Evolutionary conservation across 1,140 invertebrate genomes (phyloP).

Genomic region (Apis laboriosa): DNA sequence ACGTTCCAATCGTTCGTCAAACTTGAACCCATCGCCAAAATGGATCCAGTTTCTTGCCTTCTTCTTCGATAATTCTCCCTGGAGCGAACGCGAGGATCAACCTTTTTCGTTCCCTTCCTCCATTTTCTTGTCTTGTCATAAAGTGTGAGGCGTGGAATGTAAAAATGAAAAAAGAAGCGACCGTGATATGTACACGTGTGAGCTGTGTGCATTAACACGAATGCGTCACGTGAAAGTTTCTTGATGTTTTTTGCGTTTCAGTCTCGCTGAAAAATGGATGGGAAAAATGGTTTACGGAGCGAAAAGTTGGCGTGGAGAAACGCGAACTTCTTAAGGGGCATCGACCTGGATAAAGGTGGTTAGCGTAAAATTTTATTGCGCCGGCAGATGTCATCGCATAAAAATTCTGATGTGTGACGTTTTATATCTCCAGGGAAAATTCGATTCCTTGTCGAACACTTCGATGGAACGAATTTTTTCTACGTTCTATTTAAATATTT

Average conservation of each 20-base stretch:
- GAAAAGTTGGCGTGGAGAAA: background rate
- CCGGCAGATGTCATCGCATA: slow-evolving; percentile 2
- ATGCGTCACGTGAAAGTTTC: background rate
- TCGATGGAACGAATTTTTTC: background rate
- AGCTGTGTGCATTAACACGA: background rate
- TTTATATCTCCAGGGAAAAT: background rate
- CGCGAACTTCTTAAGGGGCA: background rate
- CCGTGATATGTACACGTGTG: background rate
- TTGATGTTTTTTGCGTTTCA: background rate
- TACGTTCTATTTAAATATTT: too few species aligned
- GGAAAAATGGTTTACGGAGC: background rate
- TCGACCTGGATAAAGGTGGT: background rate
- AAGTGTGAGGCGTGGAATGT: too few species aligned
- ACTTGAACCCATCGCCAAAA: background rate
- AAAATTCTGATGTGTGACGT: slow-evolving; percentile 7
- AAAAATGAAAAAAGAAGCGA: background rate
- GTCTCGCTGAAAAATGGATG: background rate
- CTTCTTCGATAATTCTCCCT: background rate
- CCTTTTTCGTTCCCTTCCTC: too few species aligned
- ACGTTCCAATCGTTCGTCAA: slow-evolving; percentile 8
- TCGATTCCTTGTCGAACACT: background rate
- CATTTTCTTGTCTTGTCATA: too few species aligned
- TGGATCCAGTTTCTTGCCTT: background rate
- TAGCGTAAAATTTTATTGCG: slow-evolving; percentile 12
- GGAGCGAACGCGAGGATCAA: background rate